These are phyloP conservation scores for Neocrepidodera transversa DNA, from an alignment of 2,888 invertebrate genomes.

Conservation along the genomic window DNA sequence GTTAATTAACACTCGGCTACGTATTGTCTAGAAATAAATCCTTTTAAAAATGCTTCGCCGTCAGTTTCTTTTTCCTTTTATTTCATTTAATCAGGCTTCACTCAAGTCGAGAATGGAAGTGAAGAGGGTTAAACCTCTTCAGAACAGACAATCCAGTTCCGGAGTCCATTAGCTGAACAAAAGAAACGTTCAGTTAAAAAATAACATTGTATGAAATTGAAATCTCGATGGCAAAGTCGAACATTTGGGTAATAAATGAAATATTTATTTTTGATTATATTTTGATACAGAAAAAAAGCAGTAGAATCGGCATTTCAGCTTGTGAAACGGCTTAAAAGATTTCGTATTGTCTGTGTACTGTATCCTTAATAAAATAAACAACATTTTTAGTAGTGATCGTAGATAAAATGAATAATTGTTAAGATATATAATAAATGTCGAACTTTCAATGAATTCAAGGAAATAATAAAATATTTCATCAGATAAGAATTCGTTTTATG, in stretches of 20 bases:
- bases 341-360: too few relatives aligned
- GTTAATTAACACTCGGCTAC: not conserved
- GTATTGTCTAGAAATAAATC: not conserved
- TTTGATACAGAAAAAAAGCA: too few relatives aligned
- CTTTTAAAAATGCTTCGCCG: not conserved
- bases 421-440: too few relatives aligned
- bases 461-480: not conserved
- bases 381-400: too few relatives aligned
- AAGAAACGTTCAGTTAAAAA: constrained; percentile 1
- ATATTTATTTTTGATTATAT: too few relatives aligned
- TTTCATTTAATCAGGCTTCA: not conserved
- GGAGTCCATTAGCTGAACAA: constrained; percentile 12
- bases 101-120: not conserved
- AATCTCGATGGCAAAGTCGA: not conserved
- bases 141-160: not conserved
- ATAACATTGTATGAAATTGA: not conserved
- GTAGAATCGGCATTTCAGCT: too few relatives aligned
- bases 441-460: not conserved
- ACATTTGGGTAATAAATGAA: too few relatives aligned
- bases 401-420: too few relatives aligned
- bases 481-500: not conserved
- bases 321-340: too few relatives aligned
- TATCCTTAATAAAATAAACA: too few relatives aligned
- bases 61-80: not conserved
- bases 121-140: not conserved